A percentile compares a stretch with the other conserved stretches of the same genome.
Evolutionary conservation across 2,113 vertebrate genomes (phyloP).

Genomic region (Microcebus lehilahytsara): DNA sequence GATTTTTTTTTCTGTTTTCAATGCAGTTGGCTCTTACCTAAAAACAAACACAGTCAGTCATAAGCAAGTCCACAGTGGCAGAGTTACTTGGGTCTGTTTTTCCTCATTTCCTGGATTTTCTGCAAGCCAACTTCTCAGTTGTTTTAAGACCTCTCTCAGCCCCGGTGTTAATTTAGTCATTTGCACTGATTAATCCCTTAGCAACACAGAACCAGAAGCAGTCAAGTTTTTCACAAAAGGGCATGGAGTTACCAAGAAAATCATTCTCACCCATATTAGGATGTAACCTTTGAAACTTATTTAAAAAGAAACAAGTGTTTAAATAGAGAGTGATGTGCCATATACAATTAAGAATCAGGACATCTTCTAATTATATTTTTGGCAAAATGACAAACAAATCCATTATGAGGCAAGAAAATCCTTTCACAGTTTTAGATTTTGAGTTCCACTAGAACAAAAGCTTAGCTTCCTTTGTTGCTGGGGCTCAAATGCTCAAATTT

Average conservation of each 20-base stretch:
- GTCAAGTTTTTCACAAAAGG: constrained; percentile 4
- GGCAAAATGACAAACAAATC: constrained; percentile 2
- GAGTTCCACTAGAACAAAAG: not conserved
- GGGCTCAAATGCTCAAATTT: not conserved
- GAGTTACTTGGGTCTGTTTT: not conserved
- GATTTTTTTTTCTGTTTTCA: not conserved
- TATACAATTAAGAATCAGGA: constrained; percentile 17
- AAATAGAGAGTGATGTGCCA: not conserved
- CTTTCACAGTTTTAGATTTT: not conserved
- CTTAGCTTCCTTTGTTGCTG: not conserved
- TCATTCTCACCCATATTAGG: not conserved
- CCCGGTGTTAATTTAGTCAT: not conserved
- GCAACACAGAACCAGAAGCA: constrained; percentile 12
- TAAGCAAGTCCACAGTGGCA: not conserved
- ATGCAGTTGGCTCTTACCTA: not conserved
- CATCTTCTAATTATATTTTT: constrained; percentile 1
- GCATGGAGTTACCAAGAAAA: constrained; percentile 7
- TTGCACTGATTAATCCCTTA: constrained; percentile 36
- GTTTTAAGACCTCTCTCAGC: not conserved
- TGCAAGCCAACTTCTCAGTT: not conserved
- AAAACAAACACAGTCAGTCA: not conserved
- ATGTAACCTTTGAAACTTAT: not conserved
- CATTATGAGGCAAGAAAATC: not conserved
- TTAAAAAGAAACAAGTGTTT: not conserved
- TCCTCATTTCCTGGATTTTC: not conserved